Conservation (phyloP, 2,113 vertebrate genomes). For the Pardalotus punctatus region DNA sequence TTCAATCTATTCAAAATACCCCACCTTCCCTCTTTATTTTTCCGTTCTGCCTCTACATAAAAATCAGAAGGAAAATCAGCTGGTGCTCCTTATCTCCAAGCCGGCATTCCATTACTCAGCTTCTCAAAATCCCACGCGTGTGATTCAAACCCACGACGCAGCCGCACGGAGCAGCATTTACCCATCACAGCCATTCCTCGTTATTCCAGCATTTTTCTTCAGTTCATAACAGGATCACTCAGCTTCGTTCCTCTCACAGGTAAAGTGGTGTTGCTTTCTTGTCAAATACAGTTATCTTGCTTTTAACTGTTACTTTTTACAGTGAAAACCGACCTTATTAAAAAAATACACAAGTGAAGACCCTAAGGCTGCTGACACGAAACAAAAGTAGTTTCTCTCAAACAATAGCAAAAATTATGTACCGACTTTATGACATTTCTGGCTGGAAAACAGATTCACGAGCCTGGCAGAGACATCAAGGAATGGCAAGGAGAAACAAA, state of each 20-base stretch:
- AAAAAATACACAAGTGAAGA: rapidly evolving
- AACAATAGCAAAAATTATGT: neutral
- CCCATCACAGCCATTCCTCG: neutral
- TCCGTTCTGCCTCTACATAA: neutral
- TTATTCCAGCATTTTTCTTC: neutral
- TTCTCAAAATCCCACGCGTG: neutral
- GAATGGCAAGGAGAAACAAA: neutral
- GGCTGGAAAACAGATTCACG: neutral
- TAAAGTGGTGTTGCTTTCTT: neutral
- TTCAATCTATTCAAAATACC: neutral
- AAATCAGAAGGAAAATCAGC: neutral
- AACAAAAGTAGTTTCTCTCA: neutral
- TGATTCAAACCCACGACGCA: neutral
- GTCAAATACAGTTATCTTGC: neutral
- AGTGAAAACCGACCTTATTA: neutral
- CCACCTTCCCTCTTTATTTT: neutral
- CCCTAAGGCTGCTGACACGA: neutral
- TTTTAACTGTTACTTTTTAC: neutral
- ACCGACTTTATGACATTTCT: neutral
- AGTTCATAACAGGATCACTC: neutral
- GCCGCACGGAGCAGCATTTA: neutral
- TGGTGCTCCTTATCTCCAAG: neutral
- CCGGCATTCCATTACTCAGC: neutral
- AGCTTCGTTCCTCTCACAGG: neutral
- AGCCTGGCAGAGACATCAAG: neutral